Percentiles rank a stretch among this genome's conserved stretches.
phyloP scores from a whole-genome alignment of 2,113 vertebrate genomes.

The Callaeas wilsoni region DNA sequence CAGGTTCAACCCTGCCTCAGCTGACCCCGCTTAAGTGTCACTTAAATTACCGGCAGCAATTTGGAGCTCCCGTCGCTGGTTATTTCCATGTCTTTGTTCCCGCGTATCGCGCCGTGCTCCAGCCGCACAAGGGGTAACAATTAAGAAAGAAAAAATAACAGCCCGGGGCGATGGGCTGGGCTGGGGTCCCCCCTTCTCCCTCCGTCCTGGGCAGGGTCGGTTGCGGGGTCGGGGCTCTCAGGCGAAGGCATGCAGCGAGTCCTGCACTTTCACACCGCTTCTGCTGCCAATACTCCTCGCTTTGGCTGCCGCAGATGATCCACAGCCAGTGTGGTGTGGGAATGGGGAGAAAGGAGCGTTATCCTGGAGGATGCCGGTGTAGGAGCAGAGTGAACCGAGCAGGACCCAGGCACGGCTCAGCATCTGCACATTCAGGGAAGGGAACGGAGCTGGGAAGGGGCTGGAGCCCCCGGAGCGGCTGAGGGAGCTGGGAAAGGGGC shows the following conservation, averaged over 20 bases:
- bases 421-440: fast-evolving
- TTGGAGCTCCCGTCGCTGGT: not conserved
- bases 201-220: not conserved
- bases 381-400: not conserved
- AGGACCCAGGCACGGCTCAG: not conserved
- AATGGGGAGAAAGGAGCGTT: not conserved
- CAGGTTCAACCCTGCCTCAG: not conserved
- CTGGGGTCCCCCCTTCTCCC: too few relatives aligned
- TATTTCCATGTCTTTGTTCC: not conserved
- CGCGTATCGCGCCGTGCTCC: not conserved
- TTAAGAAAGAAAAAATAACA: not conserved
- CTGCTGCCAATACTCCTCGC: not conserved
- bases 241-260: not conserved
- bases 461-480: not conserved
- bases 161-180: fast-evolving
- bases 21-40: not conserved
- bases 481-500: not conserved
- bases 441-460: not conserved
- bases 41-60: not conserved
- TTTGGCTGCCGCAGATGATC: not conserved
- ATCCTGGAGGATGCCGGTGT: not conserved
- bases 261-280: not conserved
- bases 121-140: not conserved
- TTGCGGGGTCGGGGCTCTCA: not conserved
- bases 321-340: not conserved